phyloP scores from a whole-genome alignment of 2,888 invertebrate species.

The Fragum fragum region DNA sequence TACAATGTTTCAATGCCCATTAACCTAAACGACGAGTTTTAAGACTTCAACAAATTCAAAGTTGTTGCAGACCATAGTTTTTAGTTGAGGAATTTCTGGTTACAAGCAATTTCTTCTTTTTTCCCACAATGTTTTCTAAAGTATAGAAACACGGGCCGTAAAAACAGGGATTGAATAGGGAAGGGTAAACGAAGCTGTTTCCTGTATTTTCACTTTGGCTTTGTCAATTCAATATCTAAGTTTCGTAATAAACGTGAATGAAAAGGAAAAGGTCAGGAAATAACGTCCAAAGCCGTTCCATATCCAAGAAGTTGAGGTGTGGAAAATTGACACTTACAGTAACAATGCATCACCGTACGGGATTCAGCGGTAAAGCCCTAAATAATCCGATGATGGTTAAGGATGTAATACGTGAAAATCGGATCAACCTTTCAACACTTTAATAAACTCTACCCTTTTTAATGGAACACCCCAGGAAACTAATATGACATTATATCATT shows the following conservation, averaged over 20 bases:
- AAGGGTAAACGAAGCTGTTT: no score
- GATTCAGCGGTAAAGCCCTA: conserved; percentile 35
- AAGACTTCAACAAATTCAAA: no score
- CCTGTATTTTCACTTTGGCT: no score
- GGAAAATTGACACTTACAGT: conserved; percentile 25
- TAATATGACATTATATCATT: conserved; percentile 7
- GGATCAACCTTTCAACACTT: conserved; percentile 68
- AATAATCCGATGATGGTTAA: conserved; percentile 40
- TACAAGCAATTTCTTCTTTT: no score
- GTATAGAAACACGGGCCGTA: no score
- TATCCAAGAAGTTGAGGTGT: conserved; percentile 26
- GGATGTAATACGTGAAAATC: conserved; percentile 41
- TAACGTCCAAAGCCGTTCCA: conserved; percentile 5
- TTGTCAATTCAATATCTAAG: no score
- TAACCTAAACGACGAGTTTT: no score
- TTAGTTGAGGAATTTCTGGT: not conserved
- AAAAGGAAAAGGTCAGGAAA: conserved; percentile 6
- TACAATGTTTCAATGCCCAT: no score
- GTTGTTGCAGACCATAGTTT: no score
- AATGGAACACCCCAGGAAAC: conserved; percentile 16
- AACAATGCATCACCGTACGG: conserved; percentile 14
- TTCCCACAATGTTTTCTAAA: no score
- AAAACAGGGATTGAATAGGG: no score
- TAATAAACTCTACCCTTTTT: conserved; percentile 20
- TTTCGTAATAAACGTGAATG: no score